Conservation (phyloP, 2,113 vertebrate species). For the Pollimyrus isidori region DNA sequence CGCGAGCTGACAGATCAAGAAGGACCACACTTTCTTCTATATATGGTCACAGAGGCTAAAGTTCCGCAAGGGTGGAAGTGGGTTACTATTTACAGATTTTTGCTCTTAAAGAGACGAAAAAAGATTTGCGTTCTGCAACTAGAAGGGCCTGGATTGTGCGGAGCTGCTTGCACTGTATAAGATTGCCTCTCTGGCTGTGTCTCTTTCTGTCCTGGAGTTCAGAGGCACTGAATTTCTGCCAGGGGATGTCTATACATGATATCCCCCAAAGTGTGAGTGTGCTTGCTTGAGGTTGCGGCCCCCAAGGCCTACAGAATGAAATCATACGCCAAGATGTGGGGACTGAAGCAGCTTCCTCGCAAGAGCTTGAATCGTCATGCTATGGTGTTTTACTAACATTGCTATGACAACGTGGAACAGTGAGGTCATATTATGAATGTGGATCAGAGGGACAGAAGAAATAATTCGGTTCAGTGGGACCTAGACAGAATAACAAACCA, state of each 20-base stretch:
- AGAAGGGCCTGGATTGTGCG: neutral
- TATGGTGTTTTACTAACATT: neutral
- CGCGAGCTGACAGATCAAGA: neutral
- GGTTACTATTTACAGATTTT: slow-evolving; percentile 1
- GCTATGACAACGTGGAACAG: neutral
- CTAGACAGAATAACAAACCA: neutral
- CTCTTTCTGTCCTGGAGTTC: neutral
- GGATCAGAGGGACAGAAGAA: neutral
- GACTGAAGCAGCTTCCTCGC: neutral
- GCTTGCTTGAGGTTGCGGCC: neutral
- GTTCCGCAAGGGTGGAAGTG: neutral
- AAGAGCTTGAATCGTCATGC: neutral
- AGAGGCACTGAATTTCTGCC: neutral
- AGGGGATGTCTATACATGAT: neutral
- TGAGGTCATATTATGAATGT: neutral
- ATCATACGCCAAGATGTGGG: neutral
- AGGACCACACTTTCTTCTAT: neutral
- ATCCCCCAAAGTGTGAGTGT: neutral
- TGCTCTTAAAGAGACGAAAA: neutral
- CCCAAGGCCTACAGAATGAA: neutral
- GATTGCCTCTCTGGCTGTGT: neutral
- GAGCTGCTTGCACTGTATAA: no score
- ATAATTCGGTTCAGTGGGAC: neutral
- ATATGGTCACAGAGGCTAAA: slow-evolving; percentile 4
- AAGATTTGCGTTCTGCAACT: neutral